Conservation (phyloP, 2,888 invertebrate genomes). For the Patella ulyssiponensis region DNA sequence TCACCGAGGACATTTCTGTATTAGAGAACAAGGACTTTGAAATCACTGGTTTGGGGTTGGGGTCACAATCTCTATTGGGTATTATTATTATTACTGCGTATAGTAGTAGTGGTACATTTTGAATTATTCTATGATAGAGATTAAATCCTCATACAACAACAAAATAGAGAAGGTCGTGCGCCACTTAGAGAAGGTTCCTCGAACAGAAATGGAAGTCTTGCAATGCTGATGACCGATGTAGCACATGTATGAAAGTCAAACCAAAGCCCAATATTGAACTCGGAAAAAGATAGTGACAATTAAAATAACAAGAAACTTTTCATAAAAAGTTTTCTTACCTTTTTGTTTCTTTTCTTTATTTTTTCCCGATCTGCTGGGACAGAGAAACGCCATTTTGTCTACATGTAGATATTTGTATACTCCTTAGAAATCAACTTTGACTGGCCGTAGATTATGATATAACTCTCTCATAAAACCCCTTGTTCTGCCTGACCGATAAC, state of each 20-base stretch:
- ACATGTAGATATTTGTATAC: neutral
- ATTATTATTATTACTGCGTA: too few species aligned
- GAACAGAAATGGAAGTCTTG: neutral
- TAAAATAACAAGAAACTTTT: neutral
- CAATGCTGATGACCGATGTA: neutral
- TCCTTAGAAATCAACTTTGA: neutral
- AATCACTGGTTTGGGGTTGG: too few species aligned
- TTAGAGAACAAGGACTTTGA: neutral
- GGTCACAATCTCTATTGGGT: too few species aligned
- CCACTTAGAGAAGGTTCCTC: too few species aligned
- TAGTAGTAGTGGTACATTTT: too few species aligned
- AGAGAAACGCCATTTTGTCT: conserved; percentile 51
- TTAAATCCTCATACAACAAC: too few species aligned
- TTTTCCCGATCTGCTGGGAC: conserved; percentile 51
- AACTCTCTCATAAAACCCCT: too few species aligned
- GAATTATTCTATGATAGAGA: too few species aligned
- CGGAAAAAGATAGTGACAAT: neutral
- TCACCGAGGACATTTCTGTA: neutral
- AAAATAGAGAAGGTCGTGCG: too few species aligned
- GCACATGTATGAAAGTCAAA: neutral
- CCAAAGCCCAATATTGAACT: neutral
- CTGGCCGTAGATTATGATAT: too few species aligned
- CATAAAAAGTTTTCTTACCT: conserved; percentile 24
- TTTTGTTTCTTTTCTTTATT: conserved; percentile 41
- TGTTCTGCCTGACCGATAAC: too few species aligned